Evolutionary conservation across 2,797 vertebrate species (phyloP).

Genomic region (Acestrorhynchus altus): DNA sequence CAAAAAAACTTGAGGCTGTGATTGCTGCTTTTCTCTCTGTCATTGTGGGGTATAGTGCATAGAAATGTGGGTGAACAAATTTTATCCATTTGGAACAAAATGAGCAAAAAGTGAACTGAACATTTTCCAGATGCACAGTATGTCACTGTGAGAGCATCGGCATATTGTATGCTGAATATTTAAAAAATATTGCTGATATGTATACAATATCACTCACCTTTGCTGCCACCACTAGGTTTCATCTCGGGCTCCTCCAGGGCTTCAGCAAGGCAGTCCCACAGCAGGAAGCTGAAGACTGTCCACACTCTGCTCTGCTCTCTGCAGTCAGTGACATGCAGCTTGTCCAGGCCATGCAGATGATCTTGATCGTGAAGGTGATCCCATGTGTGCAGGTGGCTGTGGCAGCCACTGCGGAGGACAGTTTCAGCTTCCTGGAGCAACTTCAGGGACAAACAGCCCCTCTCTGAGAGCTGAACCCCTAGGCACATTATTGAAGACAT

Average conservation of each 20-base stretch:
- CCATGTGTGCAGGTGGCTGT: conserved; percentile 31
- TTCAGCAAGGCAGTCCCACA: conserved; percentile 63
- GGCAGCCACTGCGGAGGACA: conserved; percentile 37
- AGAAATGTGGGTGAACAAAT: too few relatives aligned
- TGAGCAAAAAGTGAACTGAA: too few relatives aligned
- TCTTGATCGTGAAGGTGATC: conserved; percentile 39
- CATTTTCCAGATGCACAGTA: too few relatives aligned
- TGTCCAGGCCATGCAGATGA: conserved; percentile 24
- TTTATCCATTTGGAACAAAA: too few relatives aligned
- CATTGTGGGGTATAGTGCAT: too few relatives aligned
- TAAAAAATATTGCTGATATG: neutral
- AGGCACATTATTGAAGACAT: conserved; percentile 26
- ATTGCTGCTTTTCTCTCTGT: too few relatives aligned
- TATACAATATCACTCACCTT: neutral
- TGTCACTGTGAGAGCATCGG: too few relatives aligned
- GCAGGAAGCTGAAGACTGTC: conserved; percentile 61
- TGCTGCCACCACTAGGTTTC: conserved; percentile 6
- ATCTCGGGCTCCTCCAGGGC: conserved; percentile 55
- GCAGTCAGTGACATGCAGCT: conserved; percentile 15
- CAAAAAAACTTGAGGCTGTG: too few relatives aligned
- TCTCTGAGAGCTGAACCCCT: conserved; percentile 63
- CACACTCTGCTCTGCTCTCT: conserved; percentile 35
- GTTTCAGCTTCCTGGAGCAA: conserved; percentile 60
- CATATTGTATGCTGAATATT: too few relatives aligned
- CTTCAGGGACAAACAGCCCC: conserved; percentile 60